Conservation (phyloP, 1,140 invertebrate species). For the Protaetia brevitarsis region DNA sequence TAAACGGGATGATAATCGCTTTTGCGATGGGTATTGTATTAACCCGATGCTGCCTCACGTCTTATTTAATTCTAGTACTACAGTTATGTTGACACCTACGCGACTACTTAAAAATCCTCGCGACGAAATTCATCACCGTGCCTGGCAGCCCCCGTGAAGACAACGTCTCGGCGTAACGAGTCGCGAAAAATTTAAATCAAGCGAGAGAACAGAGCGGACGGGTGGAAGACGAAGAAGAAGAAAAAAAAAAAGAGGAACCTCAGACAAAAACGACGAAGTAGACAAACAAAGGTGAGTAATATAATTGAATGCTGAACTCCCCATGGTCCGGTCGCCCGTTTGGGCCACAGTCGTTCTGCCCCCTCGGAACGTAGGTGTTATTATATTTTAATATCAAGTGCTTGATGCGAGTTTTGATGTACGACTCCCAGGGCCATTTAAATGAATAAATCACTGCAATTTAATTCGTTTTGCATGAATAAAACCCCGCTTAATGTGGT, state of each 20-base stretch:
- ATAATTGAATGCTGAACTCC: constrained; percentile 19
- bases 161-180: constrained; percentile 7
- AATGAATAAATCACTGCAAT: constrained; percentile 40
- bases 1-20: no score
- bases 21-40: no score
- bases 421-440: constrained; percentile 30
- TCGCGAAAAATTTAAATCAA: background rate
- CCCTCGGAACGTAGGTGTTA: constrained; percentile 35
- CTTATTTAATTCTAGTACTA: no score
- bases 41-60: no score
- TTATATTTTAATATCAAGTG: constrained; percentile 43
- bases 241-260: background rate
- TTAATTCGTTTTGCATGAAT: constrained; percentile 38
- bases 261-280: background rate
- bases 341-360: background rate
- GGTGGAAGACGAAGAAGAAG: background rate
- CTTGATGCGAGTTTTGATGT: constrained; percentile 34
- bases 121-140: background rate
- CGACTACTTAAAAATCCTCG: background rate
- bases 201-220: background rate
- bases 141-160: background rate
- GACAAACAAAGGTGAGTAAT: constrained; percentile 22
- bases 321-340: constrained; percentile 3
- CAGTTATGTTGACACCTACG: constrained; percentile 7
- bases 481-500: constrained; percentile 26